Evolutionary conservation across 2,888 invertebrate genomes (phyloP), one percentile per base, ranked within the genome.

Genomic region (Crossocerus cetratus): DNA sequence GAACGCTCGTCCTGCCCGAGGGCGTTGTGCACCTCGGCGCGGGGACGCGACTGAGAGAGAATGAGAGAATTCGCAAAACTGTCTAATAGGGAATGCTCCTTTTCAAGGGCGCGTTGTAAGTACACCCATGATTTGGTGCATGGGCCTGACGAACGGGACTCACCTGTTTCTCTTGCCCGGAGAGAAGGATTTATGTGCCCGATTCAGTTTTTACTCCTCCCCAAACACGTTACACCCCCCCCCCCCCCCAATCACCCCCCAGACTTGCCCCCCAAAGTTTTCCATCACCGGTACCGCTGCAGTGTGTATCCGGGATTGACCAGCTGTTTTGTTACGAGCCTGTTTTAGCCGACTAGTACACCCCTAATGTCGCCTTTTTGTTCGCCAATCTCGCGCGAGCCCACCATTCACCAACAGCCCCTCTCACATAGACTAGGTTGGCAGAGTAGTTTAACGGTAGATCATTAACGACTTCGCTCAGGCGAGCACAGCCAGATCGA

Each of bases 71-170:
- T 80, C 81, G 72, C 32, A 32, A 78, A 72, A 81, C 72, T 76
- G 72, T 82, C 69, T 80, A 60, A 81, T 78, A 78, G 74, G 68
- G 73, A 77, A 72, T 64, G 49, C 67, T 74, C 81, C 76, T 83
- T 87, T 83, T 77, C 62, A 72, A 78, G 76, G 79, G 78, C 86
- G 86, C 85, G 87, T 89, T 83, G 89, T 89, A 89, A 89, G 89
- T 89, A 89, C 87, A 76, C 84, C 83, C 82, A 32, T 83, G 85
- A 84, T 87, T 87, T 88, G 85, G 86, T 88, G 88, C 88, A 88
- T 88, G 88, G 86, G 84, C 82, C 85, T 84, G 81, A 79, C 79
- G 74, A 73, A 74, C 70, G 79, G 81, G 76, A 78, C 70, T 76
- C 76, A 77, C 74, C 74, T 70, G 69, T 77, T 65, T 76, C 73